Base-by-base conservation (phyloP, 1,140 invertebrate genomes). In the Vanessa atalanta region DNA sequence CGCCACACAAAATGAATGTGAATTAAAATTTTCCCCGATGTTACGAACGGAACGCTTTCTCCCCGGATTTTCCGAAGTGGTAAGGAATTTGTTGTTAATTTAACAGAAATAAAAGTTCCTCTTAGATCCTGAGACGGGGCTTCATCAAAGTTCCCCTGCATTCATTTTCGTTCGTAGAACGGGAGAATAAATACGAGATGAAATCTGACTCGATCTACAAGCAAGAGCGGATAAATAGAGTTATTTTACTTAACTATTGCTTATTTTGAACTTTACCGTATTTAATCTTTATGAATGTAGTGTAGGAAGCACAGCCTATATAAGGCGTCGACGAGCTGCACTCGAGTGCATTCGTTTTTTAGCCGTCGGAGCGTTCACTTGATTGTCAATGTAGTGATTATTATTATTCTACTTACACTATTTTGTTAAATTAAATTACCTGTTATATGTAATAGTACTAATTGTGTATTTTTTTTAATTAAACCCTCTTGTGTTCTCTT, bases 101-200 rank as follows among this genome's bases (percentile, higher is more conserved):
- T 57, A 57, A 57, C 16, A 53, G 51, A 53, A 53, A 53, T 53
- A 53, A 57, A 57, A 57, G 53, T 57, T 57, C 16, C 53, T 20
- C 16, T 23, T 53, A 53, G 53, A 57, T 8, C 53, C 53, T 11
- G 53, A 57, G 53, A 23, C 53, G 50, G 7, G 7, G 20, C 53
- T 57, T 57, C 53, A 57, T 57, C 53, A 57, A 57, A 57, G 53
- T 57, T 57, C 15, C 51, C 20, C 53, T 57, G 53, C 53, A 57
- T 57, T 57, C 53, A 57, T 57, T 57, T n/a, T 50, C 48, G 48
- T 50, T 50, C 48, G 37, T 11, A 50, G 16, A 23, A 11, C 23
- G 13, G 16, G 53, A 57, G 53, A 20, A 4, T 23, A 57, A 57
- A 55, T 55, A 55, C 53, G 53, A 55, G 16, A 55, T 12, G 53